Conservation (phyloP, 2,113 vertebrate species). For the Brevimyrus niger region DNA sequence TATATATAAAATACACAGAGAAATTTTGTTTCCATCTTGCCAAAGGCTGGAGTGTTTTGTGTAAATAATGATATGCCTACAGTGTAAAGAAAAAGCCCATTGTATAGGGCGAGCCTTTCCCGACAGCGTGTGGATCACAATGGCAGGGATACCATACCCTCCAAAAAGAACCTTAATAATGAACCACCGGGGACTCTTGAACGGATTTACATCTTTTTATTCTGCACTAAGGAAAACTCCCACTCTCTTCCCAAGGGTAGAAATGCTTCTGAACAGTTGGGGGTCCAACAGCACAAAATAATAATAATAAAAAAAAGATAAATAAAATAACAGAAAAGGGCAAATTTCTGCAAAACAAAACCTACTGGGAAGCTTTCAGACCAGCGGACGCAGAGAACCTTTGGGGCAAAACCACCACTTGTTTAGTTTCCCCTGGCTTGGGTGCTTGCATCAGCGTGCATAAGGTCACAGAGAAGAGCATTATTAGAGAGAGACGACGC, state of each 20-base stretch:
- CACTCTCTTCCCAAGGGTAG: background rate
- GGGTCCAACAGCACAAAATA: background rate
- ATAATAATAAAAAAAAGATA: background rate
- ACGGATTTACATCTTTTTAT: conserved; percentile 27
- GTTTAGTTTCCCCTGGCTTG: background rate
- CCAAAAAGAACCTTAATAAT: conserved; percentile 11
- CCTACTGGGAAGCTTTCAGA: background rate
- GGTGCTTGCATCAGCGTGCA: no score
- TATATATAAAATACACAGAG: background rate
- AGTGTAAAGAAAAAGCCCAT: background rate
- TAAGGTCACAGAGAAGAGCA: background rate
- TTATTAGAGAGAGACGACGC: background rate
- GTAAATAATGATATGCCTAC: background rate
- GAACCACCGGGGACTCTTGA: background rate
- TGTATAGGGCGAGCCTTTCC: background rate
- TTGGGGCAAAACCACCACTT: background rate
- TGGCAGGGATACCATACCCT: background rate
- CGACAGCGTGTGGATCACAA: background rate
- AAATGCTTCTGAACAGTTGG: conserved; percentile 11
- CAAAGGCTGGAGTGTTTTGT: background rate
- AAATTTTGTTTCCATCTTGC: background rate
- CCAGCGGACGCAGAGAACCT: background rate
- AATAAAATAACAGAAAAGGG: background rate
- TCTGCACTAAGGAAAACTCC: conserved; percentile 14
- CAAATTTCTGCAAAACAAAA: background rate